phyloP scores from a whole-genome alignment of 2,797 vertebrate species.

The Psittacula echo region DNA sequence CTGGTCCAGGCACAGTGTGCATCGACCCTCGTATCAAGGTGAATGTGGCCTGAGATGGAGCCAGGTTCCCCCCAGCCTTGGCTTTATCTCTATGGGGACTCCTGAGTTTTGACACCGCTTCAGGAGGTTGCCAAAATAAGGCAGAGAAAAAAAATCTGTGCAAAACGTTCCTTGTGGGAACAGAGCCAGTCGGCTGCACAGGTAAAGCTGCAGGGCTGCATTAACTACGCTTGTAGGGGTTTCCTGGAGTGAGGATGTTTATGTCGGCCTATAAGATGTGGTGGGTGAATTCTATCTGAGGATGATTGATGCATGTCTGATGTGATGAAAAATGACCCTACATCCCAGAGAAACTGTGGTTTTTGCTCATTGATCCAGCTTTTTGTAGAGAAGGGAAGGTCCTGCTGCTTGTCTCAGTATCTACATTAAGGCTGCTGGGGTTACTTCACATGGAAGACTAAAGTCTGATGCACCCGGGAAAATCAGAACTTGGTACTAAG shows the following conservation, averaged over 20 bases:
- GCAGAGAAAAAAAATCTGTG: background rate
- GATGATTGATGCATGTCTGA: background rate
- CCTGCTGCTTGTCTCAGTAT: background rate
- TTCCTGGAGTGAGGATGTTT: background rate
- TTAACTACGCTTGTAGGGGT: rapidly evolving
- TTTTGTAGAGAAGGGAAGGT: background rate
- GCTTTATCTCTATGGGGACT: background rate
- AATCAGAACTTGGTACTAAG: background rate
- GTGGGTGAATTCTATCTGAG: background rate
- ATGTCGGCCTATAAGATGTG: background rate
- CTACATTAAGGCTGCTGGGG: background rate
- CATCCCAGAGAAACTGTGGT: background rate
- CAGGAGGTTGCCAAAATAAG: too few species aligned
- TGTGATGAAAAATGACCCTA: background rate
- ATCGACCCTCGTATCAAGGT: background rate
- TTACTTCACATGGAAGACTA: background rate
- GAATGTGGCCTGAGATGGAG: background rate
- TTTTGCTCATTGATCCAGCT: background rate
- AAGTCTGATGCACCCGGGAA: background rate
- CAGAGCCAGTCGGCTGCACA: background rate
- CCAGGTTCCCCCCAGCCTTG: background rate
- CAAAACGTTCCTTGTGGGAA: background rate
- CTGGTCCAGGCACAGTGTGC: background rate
- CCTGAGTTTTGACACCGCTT: too few species aligned
- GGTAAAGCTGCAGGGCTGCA: background rate